phyloP scores from a whole-genome alignment of 2,113 vertebrate species.

The Burhinus oedicnemus region DNA sequence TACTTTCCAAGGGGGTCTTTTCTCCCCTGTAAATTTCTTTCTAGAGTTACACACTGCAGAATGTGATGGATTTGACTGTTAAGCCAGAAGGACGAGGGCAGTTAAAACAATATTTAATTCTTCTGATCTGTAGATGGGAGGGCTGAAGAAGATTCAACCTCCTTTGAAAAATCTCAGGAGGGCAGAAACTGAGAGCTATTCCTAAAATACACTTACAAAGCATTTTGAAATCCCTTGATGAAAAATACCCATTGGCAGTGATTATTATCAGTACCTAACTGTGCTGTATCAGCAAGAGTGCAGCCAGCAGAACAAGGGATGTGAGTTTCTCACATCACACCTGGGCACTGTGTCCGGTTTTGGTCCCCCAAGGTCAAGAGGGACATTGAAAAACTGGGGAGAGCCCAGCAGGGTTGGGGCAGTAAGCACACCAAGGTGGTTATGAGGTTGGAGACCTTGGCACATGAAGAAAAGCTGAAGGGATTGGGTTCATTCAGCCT shows the following conservation, averaged over 20 bases:
- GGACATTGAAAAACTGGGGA: background rate
- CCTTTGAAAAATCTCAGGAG: background rate
- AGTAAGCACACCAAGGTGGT: rapidly evolving
- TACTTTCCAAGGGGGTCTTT: background rate
- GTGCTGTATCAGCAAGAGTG: background rate
- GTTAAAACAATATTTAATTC: background rate
- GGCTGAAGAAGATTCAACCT: background rate
- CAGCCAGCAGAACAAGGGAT: background rate
- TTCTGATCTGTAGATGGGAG: background rate
- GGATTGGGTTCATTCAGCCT: background rate
- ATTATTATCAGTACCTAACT: background rate
- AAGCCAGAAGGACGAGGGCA: background rate
- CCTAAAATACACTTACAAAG: background rate
- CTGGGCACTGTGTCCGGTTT: background rate
- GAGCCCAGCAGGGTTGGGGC: rapidly evolving
- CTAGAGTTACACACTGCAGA: background rate
- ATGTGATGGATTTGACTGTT: background rate
- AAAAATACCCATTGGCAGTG: background rate
- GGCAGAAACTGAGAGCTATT: background rate
- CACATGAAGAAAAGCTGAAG: background rate
- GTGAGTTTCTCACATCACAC: background rate
- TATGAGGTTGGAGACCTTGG: background rate
- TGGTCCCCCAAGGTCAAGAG: background rate
- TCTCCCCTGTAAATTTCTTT: background rate
- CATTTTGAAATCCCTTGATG: background rate